Conservation (phyloP, 2,797 vertebrate genomes). For the Octomys mimax region DNA sequence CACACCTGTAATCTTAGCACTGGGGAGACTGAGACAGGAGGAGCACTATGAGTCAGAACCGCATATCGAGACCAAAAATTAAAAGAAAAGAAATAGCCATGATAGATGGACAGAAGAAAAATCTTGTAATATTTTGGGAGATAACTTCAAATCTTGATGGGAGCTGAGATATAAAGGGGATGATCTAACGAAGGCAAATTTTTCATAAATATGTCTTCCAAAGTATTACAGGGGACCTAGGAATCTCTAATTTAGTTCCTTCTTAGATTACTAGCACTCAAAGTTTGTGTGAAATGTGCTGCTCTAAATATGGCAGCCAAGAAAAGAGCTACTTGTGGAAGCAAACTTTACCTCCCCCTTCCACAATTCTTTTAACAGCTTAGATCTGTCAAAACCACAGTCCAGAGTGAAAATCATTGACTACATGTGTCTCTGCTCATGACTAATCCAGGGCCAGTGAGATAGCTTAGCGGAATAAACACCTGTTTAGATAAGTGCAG, state of each 20-base stretch:
- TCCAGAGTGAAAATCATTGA: neutral
- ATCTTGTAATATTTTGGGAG: neutral
- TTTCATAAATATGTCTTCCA: neutral
- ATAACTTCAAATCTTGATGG: neutral
- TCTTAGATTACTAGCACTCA: conserved; percentile 1
- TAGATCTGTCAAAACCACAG: neutral
- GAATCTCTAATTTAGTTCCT: neutral
- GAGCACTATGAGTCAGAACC: too few relatives aligned
- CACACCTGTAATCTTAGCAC: too few relatives aligned
- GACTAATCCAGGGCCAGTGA: neutral
- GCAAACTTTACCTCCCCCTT: neutral
- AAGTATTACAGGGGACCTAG: neutral
- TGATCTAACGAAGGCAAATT: neutral
- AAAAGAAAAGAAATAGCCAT: neutral
- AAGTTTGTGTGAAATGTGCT: conserved; percentile 1
- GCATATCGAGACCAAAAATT: too few relatives aligned
- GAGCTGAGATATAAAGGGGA: neutral
- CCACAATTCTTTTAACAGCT: neutral
- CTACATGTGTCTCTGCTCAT: neutral
- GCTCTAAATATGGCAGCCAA: neutral
- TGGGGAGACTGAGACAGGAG: too few relatives aligned
- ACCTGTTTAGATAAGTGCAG: too few relatives aligned
- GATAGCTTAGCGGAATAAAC: too few relatives aligned
- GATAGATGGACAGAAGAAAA: neutral
- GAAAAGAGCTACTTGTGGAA: conserved; percentile 13